Percentiles rank a stretch among this genome's conserved stretches.
phyloP scores from a whole-genome alignment of 2,797 vertebrate genomes.

The Xyrichtys novacula region DNA sequence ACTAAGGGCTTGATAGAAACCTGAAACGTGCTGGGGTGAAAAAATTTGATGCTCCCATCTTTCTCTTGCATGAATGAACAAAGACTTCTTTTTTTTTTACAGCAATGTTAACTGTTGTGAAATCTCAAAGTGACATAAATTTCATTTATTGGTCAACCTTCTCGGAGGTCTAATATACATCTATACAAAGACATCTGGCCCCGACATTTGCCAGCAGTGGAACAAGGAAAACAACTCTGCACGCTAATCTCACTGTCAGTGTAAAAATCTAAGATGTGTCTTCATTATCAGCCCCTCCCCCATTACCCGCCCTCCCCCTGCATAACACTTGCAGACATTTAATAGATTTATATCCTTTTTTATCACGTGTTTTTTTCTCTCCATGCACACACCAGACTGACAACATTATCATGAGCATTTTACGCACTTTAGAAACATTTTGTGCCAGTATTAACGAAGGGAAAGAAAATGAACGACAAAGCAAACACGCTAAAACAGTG shows the following conservation, averaged over 20 bases:
- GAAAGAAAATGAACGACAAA: constrained; percentile 69
- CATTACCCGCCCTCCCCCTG: constrained; percentile 77
- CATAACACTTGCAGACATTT: constrained; percentile 82
- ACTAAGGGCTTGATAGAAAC: constrained; percentile 88
- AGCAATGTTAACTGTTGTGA: constrained; percentile 84
- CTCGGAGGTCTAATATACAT: constrained; percentile 87
- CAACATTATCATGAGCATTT: constrained; percentile 86
- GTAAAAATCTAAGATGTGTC: constrained; percentile 83
- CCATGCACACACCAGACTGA: constrained; percentile 90
- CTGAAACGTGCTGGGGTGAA: constrained; percentile 86
- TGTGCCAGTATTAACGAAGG: constrained; percentile 79
- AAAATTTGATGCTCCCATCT: constrained; percentile 84
- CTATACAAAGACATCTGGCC: constrained; percentile 86
- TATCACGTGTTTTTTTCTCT: constrained; percentile 73
- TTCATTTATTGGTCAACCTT: constrained; percentile 87
- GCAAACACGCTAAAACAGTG: constrained; percentile 65
- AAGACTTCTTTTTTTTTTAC: constrained; percentile 68
- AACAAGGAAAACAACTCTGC: constrained; percentile 85
- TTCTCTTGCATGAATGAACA: constrained; percentile 82
- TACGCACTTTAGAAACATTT: constrained; percentile 77
- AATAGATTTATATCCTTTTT: constrained; percentile 75
- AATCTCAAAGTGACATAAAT: constrained; percentile 88
- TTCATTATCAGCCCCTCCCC: constrained; percentile 70
- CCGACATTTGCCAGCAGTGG: constrained; percentile 73
- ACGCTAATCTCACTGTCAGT: constrained; percentile 80